phyloP scores from a whole-genome alignment of 2,888 invertebrate species.

The Rhagonycha lutea region DNA sequence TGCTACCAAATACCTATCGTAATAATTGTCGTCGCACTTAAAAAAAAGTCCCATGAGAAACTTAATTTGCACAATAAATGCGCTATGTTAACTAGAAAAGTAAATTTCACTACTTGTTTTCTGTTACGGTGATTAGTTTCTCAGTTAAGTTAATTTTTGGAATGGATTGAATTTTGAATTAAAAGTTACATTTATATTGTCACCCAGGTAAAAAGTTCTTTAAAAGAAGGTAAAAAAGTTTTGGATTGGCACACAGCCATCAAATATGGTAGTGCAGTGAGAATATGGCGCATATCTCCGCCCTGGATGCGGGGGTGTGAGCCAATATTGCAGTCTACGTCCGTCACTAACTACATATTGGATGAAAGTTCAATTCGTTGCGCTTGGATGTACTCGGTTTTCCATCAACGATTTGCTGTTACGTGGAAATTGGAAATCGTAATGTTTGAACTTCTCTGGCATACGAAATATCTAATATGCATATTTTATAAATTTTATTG shows the following conservation, averaged over 20 bases:
- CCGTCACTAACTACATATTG: constrained; percentile 49
- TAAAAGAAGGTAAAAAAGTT: background rate
- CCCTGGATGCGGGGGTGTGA: constrained; percentile 43
- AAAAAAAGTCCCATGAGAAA: background rate
- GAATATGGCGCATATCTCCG: constrained; percentile 44
- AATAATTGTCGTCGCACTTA: background rate
- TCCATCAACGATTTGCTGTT: constrained; percentile 38
- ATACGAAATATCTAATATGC: constrained; percentile 35
- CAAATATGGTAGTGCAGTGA: constrained; percentile 32
- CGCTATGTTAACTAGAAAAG: background rate
- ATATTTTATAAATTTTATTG: constrained; percentile 19
- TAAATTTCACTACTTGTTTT: background rate
- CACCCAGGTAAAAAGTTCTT: background rate
- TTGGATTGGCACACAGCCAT: constrained; percentile 26
- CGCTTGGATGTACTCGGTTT: constrained; percentile 40
- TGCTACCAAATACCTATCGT: background rate
- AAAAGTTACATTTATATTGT: background rate
- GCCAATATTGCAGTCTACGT: constrained; percentile 40
- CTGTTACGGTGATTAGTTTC: background rate
- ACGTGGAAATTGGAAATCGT: constrained; percentile 35
- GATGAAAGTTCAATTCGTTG: constrained; percentile 48
- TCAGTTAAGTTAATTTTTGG: background rate
- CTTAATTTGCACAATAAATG: background rate
- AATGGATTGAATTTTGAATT: background rate
- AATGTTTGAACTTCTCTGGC: constrained; percentile 28